These are phyloP conservation scores for Sander vitreus DNA, from an alignment of 2,113 vertebrate genomes.

Conservation along the genomic window DNA sequence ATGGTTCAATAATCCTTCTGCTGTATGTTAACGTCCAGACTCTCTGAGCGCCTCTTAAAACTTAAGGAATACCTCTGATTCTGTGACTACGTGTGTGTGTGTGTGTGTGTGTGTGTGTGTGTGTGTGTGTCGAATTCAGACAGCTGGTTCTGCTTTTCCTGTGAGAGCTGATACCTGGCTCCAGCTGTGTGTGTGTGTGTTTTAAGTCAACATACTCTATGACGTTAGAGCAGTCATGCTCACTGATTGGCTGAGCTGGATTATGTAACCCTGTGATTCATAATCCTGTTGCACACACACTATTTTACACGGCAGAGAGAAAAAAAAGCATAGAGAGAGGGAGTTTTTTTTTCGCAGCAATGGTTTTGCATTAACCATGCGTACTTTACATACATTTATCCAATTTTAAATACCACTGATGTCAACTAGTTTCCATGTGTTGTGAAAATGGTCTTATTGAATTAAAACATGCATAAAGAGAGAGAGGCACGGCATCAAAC, in stretches of 20 bases:
- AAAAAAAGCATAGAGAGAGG: background rate
- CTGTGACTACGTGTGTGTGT: background rate
- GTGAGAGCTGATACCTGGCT: conserved; percentile 39
- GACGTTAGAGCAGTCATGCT: conserved; percentile 21
- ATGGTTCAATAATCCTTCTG: conserved; percentile 9
- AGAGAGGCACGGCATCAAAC: too few species aligned
- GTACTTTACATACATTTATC: background rate
- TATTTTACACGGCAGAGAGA: background rate
- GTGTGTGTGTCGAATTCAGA: conserved; percentile 33
- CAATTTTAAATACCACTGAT: background rate
- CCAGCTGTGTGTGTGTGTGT: conserved; percentile 52
- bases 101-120: background rate
- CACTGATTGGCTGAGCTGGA: conserved; percentile 34
- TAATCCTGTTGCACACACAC: conserved; percentile 10
- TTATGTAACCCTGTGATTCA: conserved; percentile 44
- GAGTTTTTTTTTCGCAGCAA: background rate
- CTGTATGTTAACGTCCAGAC: conserved; percentile 11
- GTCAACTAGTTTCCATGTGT: background rate
- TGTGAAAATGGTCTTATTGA: background rate
- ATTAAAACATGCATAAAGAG: background rate
- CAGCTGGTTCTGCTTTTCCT: conserved; percentile 43
- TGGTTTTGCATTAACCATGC: background rate
- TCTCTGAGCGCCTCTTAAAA: conserved; percentile 9
- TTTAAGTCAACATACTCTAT: conserved; percentile 23
- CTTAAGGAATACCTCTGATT: background rate